phyloP scores from a whole-genome alignment of 2,888 invertebrate species.

The Agrochola macilenta region DNA sequence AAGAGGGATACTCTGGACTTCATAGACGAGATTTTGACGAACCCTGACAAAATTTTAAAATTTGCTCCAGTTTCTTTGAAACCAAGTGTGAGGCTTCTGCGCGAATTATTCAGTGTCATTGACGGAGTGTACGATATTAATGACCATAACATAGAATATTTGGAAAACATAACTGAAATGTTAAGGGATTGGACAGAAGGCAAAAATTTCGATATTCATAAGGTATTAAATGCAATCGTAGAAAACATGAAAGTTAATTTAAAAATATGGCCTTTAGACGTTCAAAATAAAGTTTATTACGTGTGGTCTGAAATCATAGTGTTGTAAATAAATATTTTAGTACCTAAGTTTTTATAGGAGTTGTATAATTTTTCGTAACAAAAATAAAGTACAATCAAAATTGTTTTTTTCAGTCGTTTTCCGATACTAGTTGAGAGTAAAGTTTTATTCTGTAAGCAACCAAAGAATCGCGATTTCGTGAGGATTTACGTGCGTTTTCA shows the following conservation, averaged over 20 bases:
- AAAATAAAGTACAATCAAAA: conserved; percentile 14
- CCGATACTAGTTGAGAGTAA: not conserved
- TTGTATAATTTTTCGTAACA: conserved; percentile 32
- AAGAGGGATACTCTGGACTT: conserved; percentile 77
- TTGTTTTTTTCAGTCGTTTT: conserved; percentile 11
- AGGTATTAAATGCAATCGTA: conserved; percentile 66
- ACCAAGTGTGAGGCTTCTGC: conserved; percentile 64
- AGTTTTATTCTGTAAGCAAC: not conserved
- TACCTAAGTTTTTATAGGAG: conserved; percentile 26
- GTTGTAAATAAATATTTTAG: conserved; percentile 49
- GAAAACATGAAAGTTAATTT: conserved; percentile 74
- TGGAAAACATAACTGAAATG: conserved; percentile 69
- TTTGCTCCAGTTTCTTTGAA: conserved; percentile 65
- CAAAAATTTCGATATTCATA: conserved; percentile 59
- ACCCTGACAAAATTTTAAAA: conserved; percentile 65
- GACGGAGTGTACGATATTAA: conserved; percentile 73
- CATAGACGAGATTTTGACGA: conserved; percentile 75
- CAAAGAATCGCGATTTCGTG: not conserved
- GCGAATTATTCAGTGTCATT: conserved; percentile 68
- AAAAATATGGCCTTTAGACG: conserved; percentile 72
- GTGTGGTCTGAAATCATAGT: conserved; percentile 71
- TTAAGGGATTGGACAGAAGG: conserved; percentile 62
- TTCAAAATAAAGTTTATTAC: conserved; percentile 69
- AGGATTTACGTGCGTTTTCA: not conserved
- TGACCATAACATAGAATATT: conserved; percentile 65